Evolutionary conservation across 2,113 vertebrate species (phyloP).

Genomic region (Myocastor coypus): DNA sequence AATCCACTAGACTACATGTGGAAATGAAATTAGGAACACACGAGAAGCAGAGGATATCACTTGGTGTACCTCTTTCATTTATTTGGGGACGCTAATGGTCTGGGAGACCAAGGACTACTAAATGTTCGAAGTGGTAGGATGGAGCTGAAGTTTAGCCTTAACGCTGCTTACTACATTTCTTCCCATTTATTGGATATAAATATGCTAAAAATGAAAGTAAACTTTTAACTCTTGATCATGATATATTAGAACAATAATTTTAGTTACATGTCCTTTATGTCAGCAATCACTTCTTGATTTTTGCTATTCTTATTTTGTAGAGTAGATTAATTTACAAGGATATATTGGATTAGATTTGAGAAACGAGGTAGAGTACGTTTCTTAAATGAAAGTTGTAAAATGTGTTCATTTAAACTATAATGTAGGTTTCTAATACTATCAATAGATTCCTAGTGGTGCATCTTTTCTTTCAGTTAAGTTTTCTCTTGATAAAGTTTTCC

Average conservation of each 20-base stretch:
- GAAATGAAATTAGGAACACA: neutral
- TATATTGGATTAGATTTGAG: neutral
- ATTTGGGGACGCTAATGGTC: neutral
- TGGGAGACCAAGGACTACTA: neutral
- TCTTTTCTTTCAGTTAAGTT: neutral
- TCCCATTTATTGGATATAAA: neutral
- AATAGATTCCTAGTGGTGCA: neutral
- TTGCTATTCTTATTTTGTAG: neutral
- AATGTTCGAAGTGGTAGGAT: neutral
- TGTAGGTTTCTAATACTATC: neutral
- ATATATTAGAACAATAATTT: neutral
- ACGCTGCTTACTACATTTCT: neutral
- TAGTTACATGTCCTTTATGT: neutral
- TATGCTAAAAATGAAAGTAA: neutral
- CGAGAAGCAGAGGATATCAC: neutral
- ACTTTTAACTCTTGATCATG: neutral
- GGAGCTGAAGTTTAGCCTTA: neutral
- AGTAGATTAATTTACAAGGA: neutral
- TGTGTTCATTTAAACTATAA: neutral
- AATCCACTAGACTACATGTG: neutral
- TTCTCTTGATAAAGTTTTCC: neutral
- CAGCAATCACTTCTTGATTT: neutral
- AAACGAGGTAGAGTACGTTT: neutral
- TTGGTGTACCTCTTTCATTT: neutral
- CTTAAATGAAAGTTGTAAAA: neutral